phyloP scores from a whole-genome alignment of 2,113 vertebrate genomes.

The Rhabdornis inornatus region DNA sequence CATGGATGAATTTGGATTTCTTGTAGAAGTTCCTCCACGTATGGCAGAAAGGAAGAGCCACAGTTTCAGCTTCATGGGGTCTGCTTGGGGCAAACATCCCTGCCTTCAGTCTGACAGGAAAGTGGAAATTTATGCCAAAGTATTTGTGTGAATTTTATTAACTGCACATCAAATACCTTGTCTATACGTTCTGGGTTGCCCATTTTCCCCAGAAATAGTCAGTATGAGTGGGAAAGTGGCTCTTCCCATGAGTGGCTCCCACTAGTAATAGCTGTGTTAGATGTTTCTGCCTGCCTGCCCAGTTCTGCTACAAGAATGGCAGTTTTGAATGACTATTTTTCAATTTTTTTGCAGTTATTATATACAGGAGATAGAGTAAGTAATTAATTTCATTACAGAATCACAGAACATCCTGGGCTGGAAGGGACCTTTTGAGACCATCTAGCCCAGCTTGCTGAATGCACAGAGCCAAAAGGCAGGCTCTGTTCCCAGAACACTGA shows the following conservation, averaged over 20 bases:
- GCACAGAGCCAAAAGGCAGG: not conserved
- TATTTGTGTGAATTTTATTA: not conserved
- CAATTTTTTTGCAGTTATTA: not conserved
- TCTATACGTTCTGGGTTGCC: not conserved
- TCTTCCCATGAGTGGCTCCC: not conserved
- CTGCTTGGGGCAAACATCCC: not conserved
- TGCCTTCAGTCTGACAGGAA: not conserved
- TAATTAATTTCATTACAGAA: not conserved
- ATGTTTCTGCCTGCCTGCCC: not conserved
- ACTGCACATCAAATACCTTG: not conserved
- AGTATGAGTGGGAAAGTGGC: not conserved
- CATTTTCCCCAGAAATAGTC: not conserved
- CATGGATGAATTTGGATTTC: not conserved
- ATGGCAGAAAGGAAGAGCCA: not conserved
- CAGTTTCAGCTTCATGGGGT: not conserved
- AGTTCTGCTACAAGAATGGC: not conserved
- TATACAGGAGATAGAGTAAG: not conserved
- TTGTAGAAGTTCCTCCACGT: not conserved
- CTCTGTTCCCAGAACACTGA: not conserved
- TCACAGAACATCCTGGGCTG: not conserved
- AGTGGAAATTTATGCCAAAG: not conserved
- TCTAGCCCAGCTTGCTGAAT: not conserved
- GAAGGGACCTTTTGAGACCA: not conserved
- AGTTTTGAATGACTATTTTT: not conserved
- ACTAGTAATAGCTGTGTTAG: not conserved